Evolutionary conservation across 2,888 invertebrate genomes (phyloP).

Genomic region (Rhodophaea formosa): DNA sequence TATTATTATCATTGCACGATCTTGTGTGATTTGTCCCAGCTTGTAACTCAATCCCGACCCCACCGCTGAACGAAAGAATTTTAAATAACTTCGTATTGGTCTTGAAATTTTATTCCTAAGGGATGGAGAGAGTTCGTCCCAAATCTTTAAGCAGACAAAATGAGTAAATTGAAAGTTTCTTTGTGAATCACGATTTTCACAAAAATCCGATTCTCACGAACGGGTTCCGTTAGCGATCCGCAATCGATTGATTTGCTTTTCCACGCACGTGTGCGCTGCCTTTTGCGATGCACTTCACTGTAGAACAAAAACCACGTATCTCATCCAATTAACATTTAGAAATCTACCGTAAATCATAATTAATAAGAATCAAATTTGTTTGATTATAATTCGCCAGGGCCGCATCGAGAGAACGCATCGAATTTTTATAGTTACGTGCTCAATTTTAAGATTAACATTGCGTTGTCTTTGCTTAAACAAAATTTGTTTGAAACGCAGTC

Average conservation of each 20-base stretch:
- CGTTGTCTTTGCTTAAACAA: not conserved
- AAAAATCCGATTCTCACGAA: conserved; percentile 48
- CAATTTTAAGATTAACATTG: not conserved
- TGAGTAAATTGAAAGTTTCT: too few species aligned
- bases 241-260: conserved; percentile 51
- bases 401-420: not conserved
- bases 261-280: conserved; percentile 55
- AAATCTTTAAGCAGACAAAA: too few species aligned
- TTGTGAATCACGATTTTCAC: conserved; percentile 32
- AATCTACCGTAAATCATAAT: not conserved
- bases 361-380: conserved; percentile 1
- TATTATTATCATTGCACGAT: too few species aligned
- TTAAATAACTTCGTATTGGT: too few species aligned
- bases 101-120: too few species aligned
- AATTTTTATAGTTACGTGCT: not conserved
- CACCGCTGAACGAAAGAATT: too few species aligned
- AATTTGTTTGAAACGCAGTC: not conserved
- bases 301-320: conserved; percentile 25
- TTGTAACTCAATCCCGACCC: too few species aligned
- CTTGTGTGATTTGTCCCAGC: too few species aligned
- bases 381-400: not conserved
- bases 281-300: conserved; percentile 41
- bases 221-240: conserved; percentile 58
- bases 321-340: not conserved
- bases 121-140: too few species aligned